Conservation (phyloP, 2,888 invertebrate species). For the Pollenia labialis region DNA sequence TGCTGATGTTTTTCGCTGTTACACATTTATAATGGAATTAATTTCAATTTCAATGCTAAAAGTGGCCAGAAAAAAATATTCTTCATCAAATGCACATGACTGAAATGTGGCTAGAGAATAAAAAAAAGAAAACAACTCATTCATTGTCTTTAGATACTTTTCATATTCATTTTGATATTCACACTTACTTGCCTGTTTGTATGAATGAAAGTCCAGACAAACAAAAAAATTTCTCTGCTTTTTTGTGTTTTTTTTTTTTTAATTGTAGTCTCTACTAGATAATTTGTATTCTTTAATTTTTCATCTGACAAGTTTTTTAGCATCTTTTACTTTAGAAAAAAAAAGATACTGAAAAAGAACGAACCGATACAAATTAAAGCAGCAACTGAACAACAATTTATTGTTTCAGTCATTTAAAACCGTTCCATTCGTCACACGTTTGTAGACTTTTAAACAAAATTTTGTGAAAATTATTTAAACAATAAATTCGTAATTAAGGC, state of each 20-base stretch:
- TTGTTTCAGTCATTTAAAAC: conserved; percentile 39
- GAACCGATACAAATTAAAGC: background rate
- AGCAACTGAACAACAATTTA: conserved; percentile 6
- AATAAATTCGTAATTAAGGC: background rate
- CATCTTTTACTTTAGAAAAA: conserved; percentile 26
- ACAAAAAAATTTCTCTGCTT: background rate
- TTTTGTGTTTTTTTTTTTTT: background rate
- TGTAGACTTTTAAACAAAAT: background rate
- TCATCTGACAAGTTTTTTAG: conserved; percentile 33
- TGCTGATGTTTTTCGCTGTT: background rate
- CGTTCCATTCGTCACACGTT: conserved; percentile 1
- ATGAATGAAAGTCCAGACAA: background rate
- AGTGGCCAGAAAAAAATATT: conserved; percentile 12
- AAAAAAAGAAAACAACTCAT: conserved; percentile 7
- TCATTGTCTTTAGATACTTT: background rate
- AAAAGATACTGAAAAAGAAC: background rate
- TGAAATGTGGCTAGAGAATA: conserved; percentile 30
- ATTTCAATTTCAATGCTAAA: conserved; percentile 8
- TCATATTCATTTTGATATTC: background rate
- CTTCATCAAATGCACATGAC: conserved; percentile 46
- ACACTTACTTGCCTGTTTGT: background rate
- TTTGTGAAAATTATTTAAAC: background rate
- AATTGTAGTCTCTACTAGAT: background rate
- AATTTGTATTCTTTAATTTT: conserved; percentile 17
- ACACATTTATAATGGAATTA: conserved; percentile 32